phyloP scores from a whole-genome alignment of 2,113 vertebrate species.

The Peromyscus polionotus region DNA sequence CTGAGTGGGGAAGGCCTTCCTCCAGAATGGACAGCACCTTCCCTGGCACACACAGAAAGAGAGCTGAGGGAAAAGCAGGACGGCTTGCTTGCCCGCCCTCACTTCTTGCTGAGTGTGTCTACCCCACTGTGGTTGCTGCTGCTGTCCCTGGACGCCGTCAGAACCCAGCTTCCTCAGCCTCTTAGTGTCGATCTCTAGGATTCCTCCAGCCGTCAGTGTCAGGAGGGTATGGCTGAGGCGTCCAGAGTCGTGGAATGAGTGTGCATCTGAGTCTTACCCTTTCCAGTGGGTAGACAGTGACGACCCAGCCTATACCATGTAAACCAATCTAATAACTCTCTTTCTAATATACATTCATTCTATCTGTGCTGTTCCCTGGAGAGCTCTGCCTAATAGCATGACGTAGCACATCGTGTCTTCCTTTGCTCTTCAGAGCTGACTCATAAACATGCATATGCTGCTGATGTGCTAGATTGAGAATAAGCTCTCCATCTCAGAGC shows the following conservation, averaged over 20 bases:
- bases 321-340: not conserved
- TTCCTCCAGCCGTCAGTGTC: not conserved
- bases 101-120: not conserved
- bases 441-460: not conserved
- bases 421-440: conserved; percentile 1
- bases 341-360: not conserved
- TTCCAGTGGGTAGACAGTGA: not conserved
- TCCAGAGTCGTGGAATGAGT: not conserved
- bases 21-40: not conserved
- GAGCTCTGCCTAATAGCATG: too few species aligned
- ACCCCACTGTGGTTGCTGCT: not conserved
- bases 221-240: not conserved
- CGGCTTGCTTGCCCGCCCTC: not conserved
- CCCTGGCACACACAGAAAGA: not conserved
- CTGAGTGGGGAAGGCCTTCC: not conserved
- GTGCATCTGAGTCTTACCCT: not conserved
- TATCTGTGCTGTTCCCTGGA: too few species aligned
- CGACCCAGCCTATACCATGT: not conserved
- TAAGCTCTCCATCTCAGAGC: not conserved
- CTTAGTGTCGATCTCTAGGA: not conserved
- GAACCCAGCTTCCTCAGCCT: not conserved
- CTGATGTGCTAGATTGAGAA: not conserved
- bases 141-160: not conserved
- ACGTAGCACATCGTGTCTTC: not conserved
- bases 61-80: not conserved